Conservation (phyloP, 2,797 vertebrate species). For the Myotis pilosus region DNA sequence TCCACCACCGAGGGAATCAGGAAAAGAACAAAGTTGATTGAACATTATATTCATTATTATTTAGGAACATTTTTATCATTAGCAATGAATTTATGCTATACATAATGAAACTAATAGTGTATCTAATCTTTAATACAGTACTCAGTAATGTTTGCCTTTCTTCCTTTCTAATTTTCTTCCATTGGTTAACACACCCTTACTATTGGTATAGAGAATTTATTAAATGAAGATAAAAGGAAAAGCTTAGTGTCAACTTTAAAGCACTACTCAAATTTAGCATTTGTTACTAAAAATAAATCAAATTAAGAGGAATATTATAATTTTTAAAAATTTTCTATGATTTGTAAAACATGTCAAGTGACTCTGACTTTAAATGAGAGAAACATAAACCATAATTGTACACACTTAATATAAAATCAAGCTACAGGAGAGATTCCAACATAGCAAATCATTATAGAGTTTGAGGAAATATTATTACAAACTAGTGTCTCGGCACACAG, state of each 20-base stretch:
- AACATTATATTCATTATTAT: background rate
- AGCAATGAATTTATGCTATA: background rate
- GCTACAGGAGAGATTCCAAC: background rate
- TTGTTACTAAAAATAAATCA: background rate
- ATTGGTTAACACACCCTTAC: background rate
- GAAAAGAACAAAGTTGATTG: background rate
- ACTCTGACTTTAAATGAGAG: background rate
- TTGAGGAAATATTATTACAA: background rate
- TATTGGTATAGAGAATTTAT: background rate
- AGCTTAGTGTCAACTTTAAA: background rate
- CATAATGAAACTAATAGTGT: background rate
- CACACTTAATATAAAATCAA: background rate
- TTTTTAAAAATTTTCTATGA: background rate
- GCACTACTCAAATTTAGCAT: background rate
- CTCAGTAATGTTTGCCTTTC: background rate
- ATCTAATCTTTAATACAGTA: background rate
- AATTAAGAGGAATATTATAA: background rate
- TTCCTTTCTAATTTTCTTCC: background rate
- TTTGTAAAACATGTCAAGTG: background rate
- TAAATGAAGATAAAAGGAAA: background rate
- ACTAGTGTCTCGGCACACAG: too few species aligned
- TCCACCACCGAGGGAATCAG: background rate
- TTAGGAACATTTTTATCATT: background rate
- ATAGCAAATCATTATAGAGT: background rate
- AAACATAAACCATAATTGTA: background rate